phyloP scores from a whole-genome alignment of 2,797 vertebrate species.

The Syngnathus rostellatus region DNA sequence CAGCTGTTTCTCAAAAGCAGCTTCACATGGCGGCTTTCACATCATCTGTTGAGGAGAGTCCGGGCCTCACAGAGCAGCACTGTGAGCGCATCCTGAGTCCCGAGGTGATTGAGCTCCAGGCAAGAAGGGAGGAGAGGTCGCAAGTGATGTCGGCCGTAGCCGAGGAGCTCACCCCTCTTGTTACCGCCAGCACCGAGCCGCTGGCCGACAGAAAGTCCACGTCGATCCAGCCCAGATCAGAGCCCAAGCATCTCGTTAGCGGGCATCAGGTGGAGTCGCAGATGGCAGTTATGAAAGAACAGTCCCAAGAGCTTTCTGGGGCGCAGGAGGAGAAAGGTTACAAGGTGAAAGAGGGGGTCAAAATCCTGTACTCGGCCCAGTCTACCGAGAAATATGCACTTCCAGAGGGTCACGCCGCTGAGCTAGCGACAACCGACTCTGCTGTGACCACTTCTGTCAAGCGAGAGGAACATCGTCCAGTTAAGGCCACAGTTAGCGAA shows the following conservation, averaged over 20 bases:
- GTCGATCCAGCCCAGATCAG: slow-evolving; percentile 45
- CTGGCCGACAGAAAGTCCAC: slow-evolving; percentile 45
- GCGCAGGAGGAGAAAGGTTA: slow-evolving; percentile 63
- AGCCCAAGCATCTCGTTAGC: slow-evolving; percentile 64
- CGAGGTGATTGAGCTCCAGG: slow-evolving; percentile 55
- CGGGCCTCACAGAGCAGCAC: slow-evolving; percentile 72
- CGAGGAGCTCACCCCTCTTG: slow-evolving; percentile 67
- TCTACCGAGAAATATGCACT: slow-evolving; percentile 62
- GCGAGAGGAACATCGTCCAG: slow-evolving; percentile 47
- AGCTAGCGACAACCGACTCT: slow-evolving; percentile 55
- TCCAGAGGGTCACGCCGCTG: slow-evolving; percentile 57
- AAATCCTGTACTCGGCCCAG: slow-evolving; percentile 70
- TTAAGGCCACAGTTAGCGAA: slow-evolving; percentile 58
- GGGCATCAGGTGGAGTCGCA: slow-evolving; percentile 66
- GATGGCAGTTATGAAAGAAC: slow-evolving; percentile 69
- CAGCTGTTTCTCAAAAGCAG: slow-evolving; percentile 61
- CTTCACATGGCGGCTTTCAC: slow-evolving; percentile 65
- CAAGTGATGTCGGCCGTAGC: slow-evolving; percentile 64
- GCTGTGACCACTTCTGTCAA: slow-evolving; percentile 40
- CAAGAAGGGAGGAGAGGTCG: slow-evolving; percentile 51
- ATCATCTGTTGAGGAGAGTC: slow-evolving; percentile 67
- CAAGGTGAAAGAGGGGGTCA: slow-evolving; percentile 69
- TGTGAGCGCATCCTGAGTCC: slow-evolving; percentile 69
- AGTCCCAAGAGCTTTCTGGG: slow-evolving; percentile 53
- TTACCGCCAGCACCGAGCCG: slow-evolving; percentile 51